phyloP scores from a whole-genome alignment of 2,113 vertebrate species.

The Mirza zaza region DNA sequence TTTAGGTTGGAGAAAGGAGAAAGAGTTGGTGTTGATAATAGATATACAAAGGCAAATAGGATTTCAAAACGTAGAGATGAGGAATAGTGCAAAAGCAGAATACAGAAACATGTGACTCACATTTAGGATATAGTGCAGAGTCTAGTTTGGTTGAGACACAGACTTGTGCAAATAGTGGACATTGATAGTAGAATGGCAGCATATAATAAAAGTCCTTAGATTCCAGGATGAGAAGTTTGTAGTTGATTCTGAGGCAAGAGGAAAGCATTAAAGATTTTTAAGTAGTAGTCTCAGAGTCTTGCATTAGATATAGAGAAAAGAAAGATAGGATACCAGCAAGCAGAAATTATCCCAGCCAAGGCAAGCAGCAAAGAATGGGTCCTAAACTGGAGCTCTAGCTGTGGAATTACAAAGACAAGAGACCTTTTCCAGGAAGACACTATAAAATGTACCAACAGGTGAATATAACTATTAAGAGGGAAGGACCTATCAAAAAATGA shows the following conservation, averaged over 20 bases:
- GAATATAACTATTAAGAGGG: neutral
- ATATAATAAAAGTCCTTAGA: neutral
- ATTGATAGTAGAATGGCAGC: neutral
- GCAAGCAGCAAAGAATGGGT: neutral
- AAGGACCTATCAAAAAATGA: neutral
- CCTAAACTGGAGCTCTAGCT: neutral
- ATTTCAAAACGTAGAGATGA: neutral
- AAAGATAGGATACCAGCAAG: neutral
- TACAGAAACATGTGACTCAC: neutral
- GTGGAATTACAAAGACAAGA: neutral
- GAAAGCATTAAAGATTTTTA: neutral
- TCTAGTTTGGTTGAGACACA: neutral
- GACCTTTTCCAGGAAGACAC: neutral
- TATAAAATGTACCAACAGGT: neutral
- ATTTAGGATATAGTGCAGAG: neutral
- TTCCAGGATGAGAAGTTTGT: neutral
- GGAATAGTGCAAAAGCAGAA: neutral
- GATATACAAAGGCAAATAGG: neutral
- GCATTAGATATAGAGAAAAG: neutral
- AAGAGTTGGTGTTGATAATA: neutral
- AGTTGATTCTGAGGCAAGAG: neutral
- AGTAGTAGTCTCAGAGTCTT: neutral
- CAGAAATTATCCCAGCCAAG: neutral
- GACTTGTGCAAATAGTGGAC: neutral
- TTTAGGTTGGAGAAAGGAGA: neutral